Conservation (phyloP, 2,797 vertebrate species). For the Sebastes variabilis region DNA sequence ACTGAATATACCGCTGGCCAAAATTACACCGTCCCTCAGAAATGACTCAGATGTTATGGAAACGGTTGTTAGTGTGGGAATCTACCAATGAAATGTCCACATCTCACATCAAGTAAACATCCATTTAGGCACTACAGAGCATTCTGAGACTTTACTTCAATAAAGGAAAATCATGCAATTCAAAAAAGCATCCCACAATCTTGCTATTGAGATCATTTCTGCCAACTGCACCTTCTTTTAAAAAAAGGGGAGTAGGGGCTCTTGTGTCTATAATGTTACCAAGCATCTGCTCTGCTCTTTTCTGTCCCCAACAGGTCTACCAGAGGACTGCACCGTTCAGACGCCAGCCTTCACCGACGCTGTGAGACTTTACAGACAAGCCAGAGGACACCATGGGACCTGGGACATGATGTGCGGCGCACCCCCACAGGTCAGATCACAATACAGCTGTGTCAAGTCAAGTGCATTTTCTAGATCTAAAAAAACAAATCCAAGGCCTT, state of each 20-base stretch:
- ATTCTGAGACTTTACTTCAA: background rate
- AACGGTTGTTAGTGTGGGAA: background rate
- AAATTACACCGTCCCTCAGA: constrained; percentile 3
- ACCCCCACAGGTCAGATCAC: constrained; percentile 84
- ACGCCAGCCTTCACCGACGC: constrained; percentile 92
- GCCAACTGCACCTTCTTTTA: background rate
- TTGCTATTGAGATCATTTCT: background rate
- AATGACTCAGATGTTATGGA: constrained; percentile 36
- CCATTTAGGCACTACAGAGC: background rate
- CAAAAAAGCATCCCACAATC: background rate
- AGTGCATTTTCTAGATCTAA: background rate
- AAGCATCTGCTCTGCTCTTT: constrained; percentile 24
- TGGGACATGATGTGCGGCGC: constrained; percentile 97
- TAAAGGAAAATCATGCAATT: background rate
- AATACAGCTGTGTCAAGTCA: background rate
- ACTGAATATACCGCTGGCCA: background rate
- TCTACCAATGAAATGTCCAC: background rate
- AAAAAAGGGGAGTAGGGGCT: background rate
- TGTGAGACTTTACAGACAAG: constrained; percentile 90
- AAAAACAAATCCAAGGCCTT: background rate
- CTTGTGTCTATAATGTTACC: background rate
- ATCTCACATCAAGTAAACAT: background rate
- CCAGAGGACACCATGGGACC: constrained; percentile 90
- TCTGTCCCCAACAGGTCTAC: constrained; percentile 82
- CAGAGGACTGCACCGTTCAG: constrained; percentile 89